Percentiles rank a stretch among this genome's conserved stretches.
Conservation (phyloP, 1,140 invertebrate species). For the Goniozus legneri region DNA sequence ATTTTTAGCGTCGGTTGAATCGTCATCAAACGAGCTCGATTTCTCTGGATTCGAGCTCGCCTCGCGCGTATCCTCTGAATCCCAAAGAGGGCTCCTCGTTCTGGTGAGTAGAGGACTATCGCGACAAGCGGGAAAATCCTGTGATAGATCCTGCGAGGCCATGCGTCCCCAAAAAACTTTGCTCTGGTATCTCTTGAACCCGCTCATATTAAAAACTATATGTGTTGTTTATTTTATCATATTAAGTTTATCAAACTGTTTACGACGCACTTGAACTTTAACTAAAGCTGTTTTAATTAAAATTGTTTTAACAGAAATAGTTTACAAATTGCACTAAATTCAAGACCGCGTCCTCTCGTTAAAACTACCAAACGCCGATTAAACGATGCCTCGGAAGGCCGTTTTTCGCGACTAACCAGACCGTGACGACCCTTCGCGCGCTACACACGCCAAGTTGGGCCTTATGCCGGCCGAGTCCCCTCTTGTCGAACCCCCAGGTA, state of each 20-base stretch:
- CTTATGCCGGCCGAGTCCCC: slow-evolving; percentile 30
- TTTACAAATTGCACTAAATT: too few relatives aligned
- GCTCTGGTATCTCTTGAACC: slow-evolving; percentile 44
- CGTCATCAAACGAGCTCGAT: slow-evolving; percentile 14
- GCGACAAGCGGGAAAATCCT: too few relatives aligned
- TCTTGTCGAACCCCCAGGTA: slow-evolving; percentile 33
- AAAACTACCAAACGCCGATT: too few relatives aligned
- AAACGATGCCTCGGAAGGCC: too few relatives aligned
- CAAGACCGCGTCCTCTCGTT: too few relatives aligned
- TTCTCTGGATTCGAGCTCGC: too few relatives aligned
- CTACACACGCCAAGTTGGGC: too few relatives aligned
- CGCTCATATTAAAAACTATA: slow-evolving; percentile 45
- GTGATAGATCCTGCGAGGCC: slow-evolving; percentile 31
- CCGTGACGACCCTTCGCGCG: slow-evolving; percentile 34
- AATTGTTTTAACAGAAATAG: too few relatives aligned
- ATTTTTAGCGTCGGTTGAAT: slow-evolving; percentile 25
- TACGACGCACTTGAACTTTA: too few relatives aligned
- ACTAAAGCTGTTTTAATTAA: too few relatives aligned
- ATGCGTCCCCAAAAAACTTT: slow-evolving; percentile 48
- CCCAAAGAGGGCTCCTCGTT: neutral
- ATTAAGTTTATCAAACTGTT: neutral
- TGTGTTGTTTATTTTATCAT: too few relatives aligned
- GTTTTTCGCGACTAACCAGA: slow-evolving; percentile 38
- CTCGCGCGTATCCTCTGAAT: neutral
- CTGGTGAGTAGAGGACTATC: neutral